Base-by-base conservation (phyloP, 2,888 invertebrate species). In the Pollenia labialis region DNA sequence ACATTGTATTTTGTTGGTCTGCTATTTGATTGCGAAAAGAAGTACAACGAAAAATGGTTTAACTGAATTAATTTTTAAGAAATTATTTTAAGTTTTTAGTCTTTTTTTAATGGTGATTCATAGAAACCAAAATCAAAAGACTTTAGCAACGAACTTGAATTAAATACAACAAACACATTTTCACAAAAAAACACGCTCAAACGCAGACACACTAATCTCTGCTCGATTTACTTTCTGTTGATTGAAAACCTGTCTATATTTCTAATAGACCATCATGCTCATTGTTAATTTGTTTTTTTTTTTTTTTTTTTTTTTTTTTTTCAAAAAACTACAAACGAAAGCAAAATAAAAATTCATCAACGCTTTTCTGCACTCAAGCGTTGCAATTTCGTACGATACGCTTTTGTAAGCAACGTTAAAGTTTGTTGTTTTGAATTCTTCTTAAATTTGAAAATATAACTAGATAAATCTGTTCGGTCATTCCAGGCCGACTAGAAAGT, bases 101-200 rank as follows among this genome's bases (percentile, higher is more conserved):
- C 1, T 18, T 14, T 42, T 66, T 11, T 56, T 46, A 3, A 3
- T 10, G 66, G 16, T 12, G 12, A 14, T 40, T 52, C 18, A 10
- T 52, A 52, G 4, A 64, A 40, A 48, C 11, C 11, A 77, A 64
- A 82, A 79, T 75, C 87, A 74, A 81, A 87, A 84, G 77, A 87
- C 46, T 84, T 81, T 79, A 77, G 74, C 76, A 81, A 81, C 84
- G 77, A 84, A 87, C 87, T 84, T 87, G 87, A 84, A 72, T 77
- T 74, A 14, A 11, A 11, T n/a, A 14, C 12, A 58, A 6, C 54
- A 56, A 44, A 14, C 4, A 11, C 18, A 42, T 46, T 32, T 32
- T 32, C 32, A 32, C 32, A 32, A 32, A 32, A 4, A 32, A 32
- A 32, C 32, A 6, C 32, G 32, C 4, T 32, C 6, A 32, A 32